Evolutionary conservation across 2,113 vertebrate species (phyloP).

Genomic region (Pygoscelis antarcticus): DNA sequence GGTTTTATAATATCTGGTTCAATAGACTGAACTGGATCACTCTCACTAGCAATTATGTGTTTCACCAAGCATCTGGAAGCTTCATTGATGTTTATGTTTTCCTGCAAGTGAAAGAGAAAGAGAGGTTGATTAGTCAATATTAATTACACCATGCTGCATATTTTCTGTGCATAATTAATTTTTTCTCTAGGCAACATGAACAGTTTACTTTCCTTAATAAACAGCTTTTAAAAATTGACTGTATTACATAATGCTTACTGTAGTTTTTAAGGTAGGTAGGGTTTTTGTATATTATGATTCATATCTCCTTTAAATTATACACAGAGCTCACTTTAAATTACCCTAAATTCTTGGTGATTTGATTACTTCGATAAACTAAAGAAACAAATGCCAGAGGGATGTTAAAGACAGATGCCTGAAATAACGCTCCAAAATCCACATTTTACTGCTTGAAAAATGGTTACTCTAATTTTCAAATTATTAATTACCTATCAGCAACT

Average conservation of each 20-base stretch:
- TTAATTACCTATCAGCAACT: neutral
- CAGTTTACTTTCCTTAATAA: neutral
- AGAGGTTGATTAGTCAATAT: conserved; percentile 3
- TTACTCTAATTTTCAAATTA: neutral
- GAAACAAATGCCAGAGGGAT: neutral
- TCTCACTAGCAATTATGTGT: conserved; percentile 93
- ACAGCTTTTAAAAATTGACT: neutral
- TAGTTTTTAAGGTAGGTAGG: neutral
- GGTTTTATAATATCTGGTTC: conserved; percentile 88
- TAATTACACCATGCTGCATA: neutral
- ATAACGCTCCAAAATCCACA: neutral
- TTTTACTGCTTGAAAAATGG: neutral
- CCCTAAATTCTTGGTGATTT: neutral
- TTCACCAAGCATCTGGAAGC: conserved; percentile 94
- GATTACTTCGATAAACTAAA: neutral
- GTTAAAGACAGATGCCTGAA: neutral
- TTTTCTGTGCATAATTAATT: conserved; percentile 10
- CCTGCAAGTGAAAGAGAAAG: conserved; percentile 73
- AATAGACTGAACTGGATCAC: conserved; percentile 82
- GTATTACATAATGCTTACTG: neutral
- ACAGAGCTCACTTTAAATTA: neutral
- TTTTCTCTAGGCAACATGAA: neutral
- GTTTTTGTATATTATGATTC: neutral
- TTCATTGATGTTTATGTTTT: conserved; percentile 93
- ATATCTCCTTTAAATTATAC: neutral